Base-by-base conservation (phyloP, 2,113 vertebrate species). In the Ptilorrhoa leucosticta region DNA sequence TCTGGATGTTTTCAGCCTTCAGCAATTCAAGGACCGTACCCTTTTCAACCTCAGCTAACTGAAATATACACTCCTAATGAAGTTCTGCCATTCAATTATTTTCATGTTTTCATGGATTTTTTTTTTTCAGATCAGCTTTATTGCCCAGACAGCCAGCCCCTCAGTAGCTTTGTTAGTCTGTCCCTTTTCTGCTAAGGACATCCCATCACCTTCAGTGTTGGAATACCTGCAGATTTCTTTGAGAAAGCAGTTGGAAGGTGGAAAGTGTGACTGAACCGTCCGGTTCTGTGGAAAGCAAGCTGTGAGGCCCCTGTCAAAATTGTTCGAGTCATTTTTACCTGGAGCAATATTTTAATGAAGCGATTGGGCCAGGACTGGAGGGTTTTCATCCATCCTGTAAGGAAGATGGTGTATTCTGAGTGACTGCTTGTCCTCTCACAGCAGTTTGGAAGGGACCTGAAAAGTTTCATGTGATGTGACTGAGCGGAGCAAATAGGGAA, bases 1-100 rank as follows among this genome's bases (percentile, higher is more conserved):
- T 53, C 48, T 87, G 48, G 23, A 33, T 87, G 58, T 90, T 96
- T 96, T 91, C 78, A 94, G 15, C 73, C 80, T 87, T 82, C 63
- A 48, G 4, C 85, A 93, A 51, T 87, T 97, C 57, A 64, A n/a
- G 91, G 91, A 93, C 51, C 13, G 4, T 87, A 65, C 20, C 79
- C 48, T 77, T 40, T 76, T 89, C 44, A 80, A 14, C 60, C 44
- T 66, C 27, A 65, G 8, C 64, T 88, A 64, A 80, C 48, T 78
- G 40, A 78, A 89, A 83, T 42, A 50, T 1, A 53, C 13, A 45
- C 31, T 91, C n/a, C 26, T 63, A 76, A 56, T 53, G 17, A 69
- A 51, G 69, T 58, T 85, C 37, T 83, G 27, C 33, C 10, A 5
- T 45, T 92, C 35, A 69, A 17, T 68, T 68, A 23, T 61, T 94